Evolutionary conservation across 2,113 vertebrate species (phyloP).

Genomic region (Microcebus tavaratra): DNA sequence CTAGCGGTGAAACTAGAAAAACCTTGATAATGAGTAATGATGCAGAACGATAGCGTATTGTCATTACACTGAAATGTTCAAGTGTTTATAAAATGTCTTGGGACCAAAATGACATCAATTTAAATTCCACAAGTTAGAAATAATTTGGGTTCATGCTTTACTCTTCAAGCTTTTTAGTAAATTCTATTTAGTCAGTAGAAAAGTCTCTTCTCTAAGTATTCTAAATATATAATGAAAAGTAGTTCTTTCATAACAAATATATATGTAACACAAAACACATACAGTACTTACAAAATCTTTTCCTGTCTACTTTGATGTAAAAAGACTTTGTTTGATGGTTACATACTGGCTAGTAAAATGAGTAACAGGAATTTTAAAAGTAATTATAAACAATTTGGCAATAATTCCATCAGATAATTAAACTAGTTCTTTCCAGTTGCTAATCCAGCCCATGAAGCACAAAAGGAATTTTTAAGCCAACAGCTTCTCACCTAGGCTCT

Average conservation of each 20-base stretch:
- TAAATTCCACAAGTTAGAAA: not conserved
- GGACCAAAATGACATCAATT: not conserved
- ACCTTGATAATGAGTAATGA: not conserved
- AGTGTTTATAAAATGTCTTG: not conserved
- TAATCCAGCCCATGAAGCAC: not conserved
- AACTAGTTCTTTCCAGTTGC: not conserved
- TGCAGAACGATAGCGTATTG: not conserved
- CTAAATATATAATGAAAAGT: not conserved
- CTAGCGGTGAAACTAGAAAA: not conserved
- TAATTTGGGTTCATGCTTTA: not conserved
- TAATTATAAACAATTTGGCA: constrained; percentile 11
- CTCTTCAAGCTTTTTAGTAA: not conserved
- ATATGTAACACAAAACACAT: not conserved
- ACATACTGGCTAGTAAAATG: constrained; percentile 11
- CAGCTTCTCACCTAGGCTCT: not conserved
- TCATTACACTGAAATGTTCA: not conserved
- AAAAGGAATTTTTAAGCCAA: not conserved
- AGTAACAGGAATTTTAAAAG: not conserved
- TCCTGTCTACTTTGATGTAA: not conserved
- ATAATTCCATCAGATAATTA: constrained; percentile 23
- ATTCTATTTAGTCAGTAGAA: not conserved
- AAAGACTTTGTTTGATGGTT: not conserved
- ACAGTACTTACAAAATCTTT: not conserved
- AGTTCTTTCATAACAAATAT: not conserved
- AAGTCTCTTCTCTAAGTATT: not conserved